Conservation (phyloP, 2,113 vertebrate genomes). For the Daubentonia madagascariensis region DNA sequence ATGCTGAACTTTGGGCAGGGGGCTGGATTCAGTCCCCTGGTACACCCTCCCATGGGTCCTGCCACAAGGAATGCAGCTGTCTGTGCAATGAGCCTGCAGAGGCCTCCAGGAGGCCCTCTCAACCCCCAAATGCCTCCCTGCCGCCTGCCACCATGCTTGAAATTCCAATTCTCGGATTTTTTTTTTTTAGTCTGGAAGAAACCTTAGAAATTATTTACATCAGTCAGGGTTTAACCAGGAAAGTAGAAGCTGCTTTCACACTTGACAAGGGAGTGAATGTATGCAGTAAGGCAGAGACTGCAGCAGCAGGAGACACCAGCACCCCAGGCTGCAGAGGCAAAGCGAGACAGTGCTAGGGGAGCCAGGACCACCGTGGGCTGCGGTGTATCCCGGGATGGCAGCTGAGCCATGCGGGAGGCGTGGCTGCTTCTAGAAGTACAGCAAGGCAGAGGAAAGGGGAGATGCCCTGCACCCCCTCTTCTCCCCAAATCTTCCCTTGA, state of each 20-base stretch:
- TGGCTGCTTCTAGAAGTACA: background rate
- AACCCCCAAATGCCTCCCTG: background rate
- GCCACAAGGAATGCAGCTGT: background rate
- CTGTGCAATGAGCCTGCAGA: background rate
- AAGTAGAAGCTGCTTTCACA: background rate
- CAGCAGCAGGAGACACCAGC: fast-evolving
- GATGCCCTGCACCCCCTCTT: fast-evolving
- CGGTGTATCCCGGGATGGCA: fast-evolving
- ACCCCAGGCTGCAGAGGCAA: background rate
- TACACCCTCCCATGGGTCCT: fast-evolving
- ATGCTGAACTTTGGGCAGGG: fast-evolving
- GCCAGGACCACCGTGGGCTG: background rate
- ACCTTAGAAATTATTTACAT: background rate
- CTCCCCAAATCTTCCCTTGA: background rate
- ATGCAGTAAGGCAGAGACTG: no score
- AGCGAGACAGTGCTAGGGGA: fast-evolving
- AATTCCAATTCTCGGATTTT: background rate
- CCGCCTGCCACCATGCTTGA: background rate
- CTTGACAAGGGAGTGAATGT: background rate
- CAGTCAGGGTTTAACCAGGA: background rate
- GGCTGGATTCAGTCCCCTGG: background rate
- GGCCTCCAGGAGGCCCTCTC: background rate
- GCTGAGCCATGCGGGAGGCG: background rate
- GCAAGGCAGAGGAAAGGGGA: background rate
- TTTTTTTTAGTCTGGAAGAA: background rate